Percentiles rank a stretch among this genome's conserved stretches.
These are phyloP conservation scores for Drosophila pectinifera DNA, from an alignment of 1,140 invertebrate species.

Conservation along the genomic window DNA sequence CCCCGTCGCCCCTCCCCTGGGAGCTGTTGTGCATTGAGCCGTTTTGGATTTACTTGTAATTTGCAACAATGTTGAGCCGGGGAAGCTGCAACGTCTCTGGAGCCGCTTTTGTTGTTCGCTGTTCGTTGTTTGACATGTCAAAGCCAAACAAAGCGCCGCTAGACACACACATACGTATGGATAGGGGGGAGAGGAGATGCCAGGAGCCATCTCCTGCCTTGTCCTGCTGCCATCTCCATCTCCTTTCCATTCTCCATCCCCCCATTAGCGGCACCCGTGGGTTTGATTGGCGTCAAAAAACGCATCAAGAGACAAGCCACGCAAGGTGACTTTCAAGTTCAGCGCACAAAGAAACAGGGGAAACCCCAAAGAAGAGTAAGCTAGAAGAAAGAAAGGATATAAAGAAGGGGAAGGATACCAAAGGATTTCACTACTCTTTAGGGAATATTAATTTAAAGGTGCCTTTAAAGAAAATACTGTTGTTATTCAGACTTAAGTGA, in stretches of 20 bases:
- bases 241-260: not conserved
- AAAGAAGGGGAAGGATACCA: too few relatives aligned
- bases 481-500: too few relatives aligned
- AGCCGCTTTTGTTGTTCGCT: slow-evolving; percentile 49
- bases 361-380: slow-evolving; percentile 3
- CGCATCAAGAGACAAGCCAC: slow-evolving; percentile 58
- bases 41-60: slow-evolving; percentile 71
- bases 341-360: slow-evolving; percentile 21
- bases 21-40: slow-evolving; percentile 69
- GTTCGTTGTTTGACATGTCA: slow-evolving; percentile 66
- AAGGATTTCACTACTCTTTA: not conserved
- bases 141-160: slow-evolving; percentile 66
- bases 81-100: slow-evolving; percentile 42
- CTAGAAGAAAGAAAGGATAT: not conserved
- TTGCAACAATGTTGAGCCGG: slow-evolving; percentile 70
- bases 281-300: slow-evolving; percentile 79
- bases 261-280: slow-evolving; percentile 40
- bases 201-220: not conserved
- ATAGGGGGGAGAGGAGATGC: not conserved
- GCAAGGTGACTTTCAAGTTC: slow-evolving; percentile 77
- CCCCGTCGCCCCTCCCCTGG: not conserved
- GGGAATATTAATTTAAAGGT: slow-evolving; percentile 1
- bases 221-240: not conserved
- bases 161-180: slow-evolving; percentile 16
- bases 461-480: not conserved